phyloP scores from a whole-genome alignment of 1,140 invertebrate genomes.

The Hyles euphorbiae region DNA sequence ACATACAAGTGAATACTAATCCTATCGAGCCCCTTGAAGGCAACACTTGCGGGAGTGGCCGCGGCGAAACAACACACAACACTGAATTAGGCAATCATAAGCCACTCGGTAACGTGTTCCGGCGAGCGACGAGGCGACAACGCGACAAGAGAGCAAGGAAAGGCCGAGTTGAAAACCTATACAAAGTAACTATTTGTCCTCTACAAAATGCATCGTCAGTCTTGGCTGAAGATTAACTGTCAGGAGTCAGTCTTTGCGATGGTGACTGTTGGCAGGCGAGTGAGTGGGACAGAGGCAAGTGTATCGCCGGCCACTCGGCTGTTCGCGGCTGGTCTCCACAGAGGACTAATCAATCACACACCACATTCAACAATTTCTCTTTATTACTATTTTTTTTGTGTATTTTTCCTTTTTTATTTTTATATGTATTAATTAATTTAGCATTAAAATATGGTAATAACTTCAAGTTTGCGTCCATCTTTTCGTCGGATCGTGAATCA shows the following conservation, averaged over 20 bases:
- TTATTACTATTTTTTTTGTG: constrained; percentile 68
- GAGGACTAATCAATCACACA: constrained; percentile 69
- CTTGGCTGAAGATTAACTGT: constrained; percentile 34
- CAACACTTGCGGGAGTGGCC: constrained; percentile 46
- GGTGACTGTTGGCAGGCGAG: constrained; percentile 18
- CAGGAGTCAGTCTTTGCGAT: constrained; percentile 40
- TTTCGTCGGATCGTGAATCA: constrained; percentile 48
- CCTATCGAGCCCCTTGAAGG: constrained; percentile 34
- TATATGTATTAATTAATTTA: constrained; percentile 64
- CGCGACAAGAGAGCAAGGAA: constrained; percentile 52
- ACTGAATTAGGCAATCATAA: constrained; percentile 35
- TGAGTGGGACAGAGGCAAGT: constrained; percentile 62
- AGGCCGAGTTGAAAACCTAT: constrained; percentile 37
- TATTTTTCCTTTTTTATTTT: constrained; percentile 26
- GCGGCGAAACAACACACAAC: constrained; percentile 13
- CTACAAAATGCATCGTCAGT: constrained; percentile 53
- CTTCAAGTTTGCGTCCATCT: constrained; percentile 62
- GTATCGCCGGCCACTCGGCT: constrained; percentile 31
- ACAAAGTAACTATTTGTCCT: constrained; percentile 33
- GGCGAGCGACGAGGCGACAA: constrained; percentile 26
- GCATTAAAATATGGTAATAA: constrained; percentile 62
- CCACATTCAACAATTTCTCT: constrained; percentile 66
- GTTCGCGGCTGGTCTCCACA: constrained; percentile 9
- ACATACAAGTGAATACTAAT: constrained; percentile 47
- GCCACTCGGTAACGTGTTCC: constrained; percentile 51